A percentile compares a stretch with the other conserved stretches of the same genome.
Conservation (phyloP, 2,113 vertebrate genomes). For the Silurus meridionalis region DNA sequence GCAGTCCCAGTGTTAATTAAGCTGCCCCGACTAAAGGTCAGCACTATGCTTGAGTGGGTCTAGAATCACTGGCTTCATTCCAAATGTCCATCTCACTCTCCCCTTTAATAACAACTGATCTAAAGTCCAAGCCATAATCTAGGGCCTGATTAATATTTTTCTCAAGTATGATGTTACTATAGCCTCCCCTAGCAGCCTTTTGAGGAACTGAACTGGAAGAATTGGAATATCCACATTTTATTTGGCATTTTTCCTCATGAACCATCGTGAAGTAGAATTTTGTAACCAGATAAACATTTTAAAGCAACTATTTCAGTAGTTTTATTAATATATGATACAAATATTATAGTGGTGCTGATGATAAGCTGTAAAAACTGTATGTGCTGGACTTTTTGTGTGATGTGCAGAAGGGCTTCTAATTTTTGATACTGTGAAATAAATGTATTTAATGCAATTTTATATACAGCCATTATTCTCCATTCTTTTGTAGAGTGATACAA, state of each 20-base stretch:
- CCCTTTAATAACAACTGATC: not conserved
- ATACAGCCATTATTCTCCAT: not conserved
- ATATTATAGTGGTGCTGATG: not conserved
- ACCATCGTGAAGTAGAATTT: constrained; percentile 27
- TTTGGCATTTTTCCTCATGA: constrained; percentile 50
- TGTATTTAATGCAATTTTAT: not conserved
- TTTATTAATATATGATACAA: not conserved
- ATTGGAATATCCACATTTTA: constrained; percentile 47
- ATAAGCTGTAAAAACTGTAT: not conserved
- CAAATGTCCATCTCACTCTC: not conserved
- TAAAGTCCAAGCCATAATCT: not conserved
- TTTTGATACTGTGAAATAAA: not conserved
- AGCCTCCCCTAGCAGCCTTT: constrained; percentile 55
- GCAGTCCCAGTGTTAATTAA: constrained; percentile 42
- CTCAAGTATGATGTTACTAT: constrained; percentile 29
- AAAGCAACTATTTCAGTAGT: not conserved
- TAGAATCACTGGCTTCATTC: not conserved
- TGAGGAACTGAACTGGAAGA: constrained; percentile 57
- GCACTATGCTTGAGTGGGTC: constrained; percentile 33
- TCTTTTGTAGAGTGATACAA: not conserved
- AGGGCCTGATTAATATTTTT: not conserved
- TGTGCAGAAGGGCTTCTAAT: not conserved
- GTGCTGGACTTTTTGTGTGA: not conserved
- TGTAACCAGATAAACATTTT: not conserved
- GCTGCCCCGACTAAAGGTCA: constrained; percentile 28